These are phyloP conservation scores for Balanococcus diminutus DNA, from an alignment of 2,888 invertebrate species.

Conservation along the genomic window DNA sequence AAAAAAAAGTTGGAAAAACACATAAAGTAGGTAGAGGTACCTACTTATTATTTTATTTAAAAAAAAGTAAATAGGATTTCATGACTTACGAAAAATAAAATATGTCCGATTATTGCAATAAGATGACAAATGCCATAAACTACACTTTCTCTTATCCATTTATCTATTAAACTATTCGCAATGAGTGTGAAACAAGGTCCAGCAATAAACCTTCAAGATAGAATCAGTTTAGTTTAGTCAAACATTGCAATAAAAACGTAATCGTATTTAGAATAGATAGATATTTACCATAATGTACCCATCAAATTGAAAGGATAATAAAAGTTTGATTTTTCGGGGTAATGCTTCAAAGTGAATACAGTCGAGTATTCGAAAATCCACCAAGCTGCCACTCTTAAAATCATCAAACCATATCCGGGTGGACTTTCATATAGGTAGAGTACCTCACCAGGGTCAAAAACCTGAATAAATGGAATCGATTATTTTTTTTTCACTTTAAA, in stretches of 20 bases:
- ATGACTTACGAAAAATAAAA: conserved; percentile 71
- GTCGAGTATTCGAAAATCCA: conserved; percentile 74
- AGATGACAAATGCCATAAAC: conserved; percentile 72
- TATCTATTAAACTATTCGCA: conserved; percentile 79
- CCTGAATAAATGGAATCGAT: too few species aligned
- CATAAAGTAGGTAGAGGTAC: background rate
- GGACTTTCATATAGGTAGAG: conserved; percentile 89
- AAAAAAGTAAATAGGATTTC: background rate
- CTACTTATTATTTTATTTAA: too few species aligned
- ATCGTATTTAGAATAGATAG: background rate
- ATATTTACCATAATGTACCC: conserved; percentile 77
- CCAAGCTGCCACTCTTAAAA: conserved; percentile 79
- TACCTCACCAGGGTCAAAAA: conserved; percentile 90
- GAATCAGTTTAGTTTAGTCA: conserved; percentile 25
- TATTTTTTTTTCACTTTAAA: conserved; percentile 10
- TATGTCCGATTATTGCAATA: conserved; percentile 72
- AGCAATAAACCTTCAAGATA: conserved; percentile 71
- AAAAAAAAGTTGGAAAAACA: conserved; percentile 59
- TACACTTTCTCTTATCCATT: conserved; percentile 79
- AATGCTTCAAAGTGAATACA: conserved; percentile 79
- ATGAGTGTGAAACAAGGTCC: conserved; percentile 76
- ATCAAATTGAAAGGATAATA: conserved; percentile 83
- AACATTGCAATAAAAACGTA: background rate
- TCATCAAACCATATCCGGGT: conserved; percentile 82
- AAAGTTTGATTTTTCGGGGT: conserved; percentile 81